Percentiles rank a stretch among this genome's conserved stretches.
phyloP scores from a whole-genome alignment of 2,113 vertebrate genomes.

The Gnathochromis pfefferi region DNA sequence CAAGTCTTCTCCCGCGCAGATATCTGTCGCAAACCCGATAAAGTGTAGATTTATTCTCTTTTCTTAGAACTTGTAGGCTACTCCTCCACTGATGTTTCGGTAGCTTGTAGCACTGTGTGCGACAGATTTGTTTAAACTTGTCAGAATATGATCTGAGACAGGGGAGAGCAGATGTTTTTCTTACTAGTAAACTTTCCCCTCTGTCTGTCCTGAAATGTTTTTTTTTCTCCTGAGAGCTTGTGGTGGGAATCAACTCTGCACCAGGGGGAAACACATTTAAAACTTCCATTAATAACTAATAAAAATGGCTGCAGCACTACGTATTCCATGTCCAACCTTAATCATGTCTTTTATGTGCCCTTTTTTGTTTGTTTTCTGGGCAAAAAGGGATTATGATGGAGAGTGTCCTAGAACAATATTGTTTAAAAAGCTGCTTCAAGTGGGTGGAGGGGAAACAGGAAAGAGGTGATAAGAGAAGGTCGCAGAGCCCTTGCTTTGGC shows the following conservation, averaged over 20 bases:
- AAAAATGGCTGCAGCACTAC: background rate
- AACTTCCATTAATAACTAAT: background rate
- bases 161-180: background rate
- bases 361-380: background rate
- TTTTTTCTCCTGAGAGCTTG: background rate
- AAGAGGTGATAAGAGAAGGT: background rate
- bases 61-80: background rate
- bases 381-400: background rate
- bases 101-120: background rate
- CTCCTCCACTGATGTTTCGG: background rate
- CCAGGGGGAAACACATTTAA: background rate
- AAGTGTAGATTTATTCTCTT: background rate
- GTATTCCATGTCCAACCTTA: background rate
- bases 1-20: background rate
- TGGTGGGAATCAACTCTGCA: background rate
- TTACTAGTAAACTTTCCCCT: background rate
- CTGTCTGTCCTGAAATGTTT: background rate
- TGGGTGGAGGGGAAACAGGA: background rate
- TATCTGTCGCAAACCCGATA: background rate
- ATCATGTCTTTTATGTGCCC: background rate
- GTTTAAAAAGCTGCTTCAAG: background rate
- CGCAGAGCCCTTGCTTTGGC: background rate
- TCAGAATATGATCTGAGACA: background rate
- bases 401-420: background rate
- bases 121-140: slow-evolving; percentile 29